phyloP scores from a whole-genome alignment of 1,140 invertebrate species.

The Subanguina moxae region DNA sequence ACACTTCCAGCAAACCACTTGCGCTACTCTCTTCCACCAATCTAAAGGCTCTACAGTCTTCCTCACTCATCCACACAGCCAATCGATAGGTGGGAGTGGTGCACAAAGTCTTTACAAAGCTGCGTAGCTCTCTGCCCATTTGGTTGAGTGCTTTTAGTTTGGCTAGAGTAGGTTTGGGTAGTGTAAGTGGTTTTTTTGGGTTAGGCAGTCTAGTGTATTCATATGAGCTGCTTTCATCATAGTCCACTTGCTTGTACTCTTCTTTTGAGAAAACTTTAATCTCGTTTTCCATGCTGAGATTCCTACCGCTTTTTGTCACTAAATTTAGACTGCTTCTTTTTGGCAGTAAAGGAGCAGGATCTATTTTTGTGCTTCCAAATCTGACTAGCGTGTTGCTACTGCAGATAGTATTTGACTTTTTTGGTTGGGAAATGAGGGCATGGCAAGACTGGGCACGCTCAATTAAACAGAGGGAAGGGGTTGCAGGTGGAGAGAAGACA shows the following conservation, averaged over 20 bases:
- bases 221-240: constrained; percentile 4
- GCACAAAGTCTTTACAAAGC: background rate
- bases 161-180: background rate
- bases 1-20: no score
- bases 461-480: background rate
- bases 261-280: background rate
- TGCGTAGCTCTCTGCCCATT: background rate
- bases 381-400: background rate
- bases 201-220: background rate
- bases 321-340: background rate
- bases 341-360: constrained; percentile 13
- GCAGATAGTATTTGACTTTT: background rate
- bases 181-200: background rate
- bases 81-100: background rate
- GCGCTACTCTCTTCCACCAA: background rate
- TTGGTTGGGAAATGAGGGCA: background rate
- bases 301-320: no score
- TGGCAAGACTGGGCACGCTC: constrained; percentile 9
- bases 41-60: background rate
- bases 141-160: background rate
- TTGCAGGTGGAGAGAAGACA: background rate
- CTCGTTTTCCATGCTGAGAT: background rate
- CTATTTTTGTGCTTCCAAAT: constrained; percentile 8
- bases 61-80: background rate
- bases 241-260: background rate